A percentile compares a stretch with the other conserved stretches of the same genome.
Evolutionary conservation across 2,797 vertebrate species (phyloP).

Genomic region (Smutsia temminckii): DNA sequence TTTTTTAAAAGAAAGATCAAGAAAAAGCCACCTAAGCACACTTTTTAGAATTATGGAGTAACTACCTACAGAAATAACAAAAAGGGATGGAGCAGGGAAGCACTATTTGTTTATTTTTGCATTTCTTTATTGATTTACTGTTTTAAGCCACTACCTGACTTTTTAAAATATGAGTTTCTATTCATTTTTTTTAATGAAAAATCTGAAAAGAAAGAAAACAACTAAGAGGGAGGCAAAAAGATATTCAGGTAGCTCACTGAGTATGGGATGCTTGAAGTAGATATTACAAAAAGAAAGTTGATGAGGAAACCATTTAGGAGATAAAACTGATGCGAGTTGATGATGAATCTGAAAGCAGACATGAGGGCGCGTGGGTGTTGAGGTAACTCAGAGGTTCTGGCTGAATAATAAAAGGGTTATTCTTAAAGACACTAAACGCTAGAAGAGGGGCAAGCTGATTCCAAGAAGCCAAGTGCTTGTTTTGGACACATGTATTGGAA

Average conservation of each 20-base stretch:
- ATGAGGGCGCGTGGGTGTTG: neutral
- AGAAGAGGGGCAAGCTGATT: neutral
- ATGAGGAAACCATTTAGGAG: neutral
- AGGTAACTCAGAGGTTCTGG: neutral
- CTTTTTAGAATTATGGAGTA: neutral
- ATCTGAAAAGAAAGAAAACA: neutral
- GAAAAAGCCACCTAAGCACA: neutral
- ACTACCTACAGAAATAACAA: neutral
- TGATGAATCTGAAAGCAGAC: neutral
- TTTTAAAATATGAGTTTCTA: neutral
- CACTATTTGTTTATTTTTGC: neutral
- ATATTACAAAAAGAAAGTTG: neutral
- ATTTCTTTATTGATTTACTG: neutral
- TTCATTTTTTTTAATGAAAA: neutral
- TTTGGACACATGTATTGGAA: neutral
- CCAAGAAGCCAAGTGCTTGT: neutral
- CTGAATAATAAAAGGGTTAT: neutral
- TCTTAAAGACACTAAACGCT: neutral
- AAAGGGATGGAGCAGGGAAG: neutral
- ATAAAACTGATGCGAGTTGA: neutral
- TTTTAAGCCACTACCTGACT: neutral
- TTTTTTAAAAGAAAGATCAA: neutral
- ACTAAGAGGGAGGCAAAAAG: neutral
- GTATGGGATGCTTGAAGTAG: neutral
- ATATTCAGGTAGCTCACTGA: neutral